Conservation (phyloP, 2,113 vertebrate species). For the Mus pahari region DNA sequence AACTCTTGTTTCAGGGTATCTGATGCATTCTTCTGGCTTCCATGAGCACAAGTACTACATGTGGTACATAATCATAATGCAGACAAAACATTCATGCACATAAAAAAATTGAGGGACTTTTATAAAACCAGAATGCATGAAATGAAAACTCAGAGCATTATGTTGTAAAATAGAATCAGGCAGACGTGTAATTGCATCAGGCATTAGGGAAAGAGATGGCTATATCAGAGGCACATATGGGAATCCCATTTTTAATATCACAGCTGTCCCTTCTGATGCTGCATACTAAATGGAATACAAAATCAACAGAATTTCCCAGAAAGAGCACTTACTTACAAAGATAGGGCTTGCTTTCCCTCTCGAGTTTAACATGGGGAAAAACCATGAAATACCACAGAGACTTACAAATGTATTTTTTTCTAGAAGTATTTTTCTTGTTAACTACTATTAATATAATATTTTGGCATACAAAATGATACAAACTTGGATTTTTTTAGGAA, state of each 20-base stretch:
- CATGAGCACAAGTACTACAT: neutral
- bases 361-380: neutral
- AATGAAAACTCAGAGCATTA: neutral
- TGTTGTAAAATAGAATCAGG: neutral
- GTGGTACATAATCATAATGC: neutral
- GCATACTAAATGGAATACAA: neutral
- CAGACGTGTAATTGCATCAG: neutral
- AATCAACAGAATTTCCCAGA: neutral
- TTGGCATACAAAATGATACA: neutral
- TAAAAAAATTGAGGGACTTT: neutral
- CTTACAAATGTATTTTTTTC: neutral
- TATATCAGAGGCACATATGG: neutral
- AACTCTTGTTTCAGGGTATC: neutral
- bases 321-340: neutral
- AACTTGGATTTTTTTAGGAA: neutral
- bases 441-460: neutral
- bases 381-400: neutral
- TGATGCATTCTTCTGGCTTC: neutral
- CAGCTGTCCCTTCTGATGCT: neutral
- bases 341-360: neutral
- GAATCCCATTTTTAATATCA: neutral
- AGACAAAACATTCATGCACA: neutral
- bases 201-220: neutral
- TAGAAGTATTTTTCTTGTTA: neutral
- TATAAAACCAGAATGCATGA: neutral